phyloP scores from a whole-genome alignment of 1,140 invertebrate genomes.

The Bombus terrestris region DNA sequence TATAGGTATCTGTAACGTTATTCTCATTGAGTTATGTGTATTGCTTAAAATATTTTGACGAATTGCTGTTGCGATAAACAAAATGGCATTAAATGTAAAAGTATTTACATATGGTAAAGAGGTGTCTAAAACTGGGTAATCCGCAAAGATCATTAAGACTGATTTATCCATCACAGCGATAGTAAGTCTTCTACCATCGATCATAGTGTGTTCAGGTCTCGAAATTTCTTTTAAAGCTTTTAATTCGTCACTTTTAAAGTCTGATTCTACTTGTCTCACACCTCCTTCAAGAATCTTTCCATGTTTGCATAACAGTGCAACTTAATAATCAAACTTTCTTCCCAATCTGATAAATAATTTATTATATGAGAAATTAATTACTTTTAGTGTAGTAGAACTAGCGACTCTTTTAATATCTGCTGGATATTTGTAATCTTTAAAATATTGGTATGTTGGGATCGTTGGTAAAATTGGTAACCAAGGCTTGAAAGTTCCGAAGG shows the following conservation, averaged over 20 bases:
- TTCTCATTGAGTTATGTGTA: conserved; percentile 26
- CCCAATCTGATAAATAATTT: conserved; percentile 1
- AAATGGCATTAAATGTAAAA: conserved; percentile 6
- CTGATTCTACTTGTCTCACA: not conserved
- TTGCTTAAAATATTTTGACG: not conserved
- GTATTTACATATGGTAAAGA: conserved; percentile 77
- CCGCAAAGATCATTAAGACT: conserved; percentile 78
- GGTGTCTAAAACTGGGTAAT: conserved; percentile 80
- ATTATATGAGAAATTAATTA: conserved; percentile 67
- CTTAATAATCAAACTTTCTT: not conserved
- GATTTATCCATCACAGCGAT: conserved; percentile 80
- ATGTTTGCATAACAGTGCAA: conserved; percentile 12
- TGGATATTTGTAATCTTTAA: conserved; percentile 82
- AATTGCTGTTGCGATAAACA: not conserved
- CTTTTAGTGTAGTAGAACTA: conserved; percentile 86
- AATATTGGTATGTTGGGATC: conserved; percentile 73
- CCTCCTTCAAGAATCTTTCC: conserved; percentile 70
- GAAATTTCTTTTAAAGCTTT: conserved; percentile 44
- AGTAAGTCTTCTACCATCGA: conserved; percentile 79
- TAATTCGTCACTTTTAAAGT: conserved; percentile 35
- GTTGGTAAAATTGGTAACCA: conserved; percentile 83
- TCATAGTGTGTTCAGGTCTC: conserved; percentile 72
- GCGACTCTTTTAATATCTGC: conserved; percentile 86
- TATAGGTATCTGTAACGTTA: conserved; percentile 82
- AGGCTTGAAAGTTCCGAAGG: conserved; percentile 85